Conservation (phyloP, 2,113 vertebrate species). For the Monarcha castaneiventris region DNA sequence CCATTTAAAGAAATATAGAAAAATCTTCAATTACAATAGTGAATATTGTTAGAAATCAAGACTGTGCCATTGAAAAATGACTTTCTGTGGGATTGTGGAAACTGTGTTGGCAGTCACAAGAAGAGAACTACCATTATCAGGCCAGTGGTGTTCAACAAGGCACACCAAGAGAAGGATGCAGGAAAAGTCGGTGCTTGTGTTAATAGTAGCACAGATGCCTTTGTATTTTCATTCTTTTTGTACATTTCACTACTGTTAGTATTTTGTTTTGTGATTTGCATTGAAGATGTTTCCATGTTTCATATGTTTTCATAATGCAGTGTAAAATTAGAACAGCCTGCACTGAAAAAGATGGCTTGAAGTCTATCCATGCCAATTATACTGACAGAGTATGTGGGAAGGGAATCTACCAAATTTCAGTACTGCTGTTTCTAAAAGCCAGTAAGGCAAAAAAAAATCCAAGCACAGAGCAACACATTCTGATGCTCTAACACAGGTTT, state of each 20-base stretch:
- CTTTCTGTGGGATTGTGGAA: not conserved
- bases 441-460: not conserved
- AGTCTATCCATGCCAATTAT: not conserved
- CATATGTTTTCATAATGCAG: not conserved
- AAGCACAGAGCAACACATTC: not conserved
- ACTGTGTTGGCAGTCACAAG: not conserved
- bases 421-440: not conserved
- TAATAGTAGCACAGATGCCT: not conserved
- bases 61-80: not conserved
- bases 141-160: not conserved
- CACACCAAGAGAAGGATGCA: not conserved
- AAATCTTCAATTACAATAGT: not conserved
- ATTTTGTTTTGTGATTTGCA: not conserved
- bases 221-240: not conserved
- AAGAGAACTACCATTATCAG: not conserved
- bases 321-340: not conserved
- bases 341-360: not conserved
- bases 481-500: not conserved
- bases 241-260: not conserved
- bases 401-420: not conserved
- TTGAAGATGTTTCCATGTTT: conserved; percentile 26
- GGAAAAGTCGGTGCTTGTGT: not conserved
- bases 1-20: not conserved
- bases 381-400: not conserved
- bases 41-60: not conserved